Percentiles rank a stretch among this genome's conserved stretches.
Conservation (phyloP, 2,888 invertebrate genomes). For the Mycalesis mineus region DNA sequence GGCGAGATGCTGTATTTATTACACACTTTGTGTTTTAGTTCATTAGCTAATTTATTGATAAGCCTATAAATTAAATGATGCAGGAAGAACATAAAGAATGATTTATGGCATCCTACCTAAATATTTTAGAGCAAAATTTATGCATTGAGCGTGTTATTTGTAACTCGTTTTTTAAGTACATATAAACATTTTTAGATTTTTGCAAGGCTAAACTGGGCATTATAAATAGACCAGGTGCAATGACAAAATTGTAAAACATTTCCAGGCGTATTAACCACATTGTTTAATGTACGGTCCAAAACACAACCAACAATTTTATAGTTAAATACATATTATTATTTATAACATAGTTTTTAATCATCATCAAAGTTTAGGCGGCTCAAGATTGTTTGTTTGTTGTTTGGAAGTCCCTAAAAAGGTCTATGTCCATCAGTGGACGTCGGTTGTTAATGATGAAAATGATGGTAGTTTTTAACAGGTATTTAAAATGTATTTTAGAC, state of each 20-base stretch:
- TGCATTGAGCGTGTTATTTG: not conserved
- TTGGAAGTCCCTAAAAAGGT: too few species aligned
- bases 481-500: too few species aligned
- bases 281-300: too few species aligned
- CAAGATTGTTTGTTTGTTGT: too few species aligned
- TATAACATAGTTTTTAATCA: too few species aligned
- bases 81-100: slow-evolving; percentile 49
- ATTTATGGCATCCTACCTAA: slow-evolving; percentile 33
- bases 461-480: too few species aligned
- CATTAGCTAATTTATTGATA: slow-evolving; percentile 68
- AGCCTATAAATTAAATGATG: slow-evolving; percentile 61
- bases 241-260: not conserved
- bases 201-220: not conserved
- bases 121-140: slow-evolving; percentile 1
- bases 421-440: too few species aligned
- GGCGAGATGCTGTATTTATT: slow-evolving; percentile 61
- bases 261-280: too few species aligned
- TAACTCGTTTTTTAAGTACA: not conserved
- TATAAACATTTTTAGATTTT: not conserved
- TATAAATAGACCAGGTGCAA: not conserved
- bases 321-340: too few species aligned
- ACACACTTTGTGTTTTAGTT: slow-evolving; percentile 62
- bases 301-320: too few species aligned
- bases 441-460: too few species aligned
- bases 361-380: too few species aligned